Base-by-base conservation (phyloP, 2,113 vertebrate genomes). In the Saccopteryx leptura region DNA sequence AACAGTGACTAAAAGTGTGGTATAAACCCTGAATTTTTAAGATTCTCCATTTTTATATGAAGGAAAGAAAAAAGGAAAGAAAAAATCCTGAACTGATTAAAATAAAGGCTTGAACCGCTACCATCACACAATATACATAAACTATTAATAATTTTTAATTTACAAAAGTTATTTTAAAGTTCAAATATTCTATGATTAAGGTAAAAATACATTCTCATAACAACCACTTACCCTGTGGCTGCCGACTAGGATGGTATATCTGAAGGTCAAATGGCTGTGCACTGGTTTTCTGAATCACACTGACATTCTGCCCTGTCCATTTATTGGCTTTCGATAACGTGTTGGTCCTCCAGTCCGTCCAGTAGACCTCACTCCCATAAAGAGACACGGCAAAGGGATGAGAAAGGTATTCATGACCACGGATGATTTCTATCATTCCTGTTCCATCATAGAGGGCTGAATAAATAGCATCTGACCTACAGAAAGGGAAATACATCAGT, bases 331-430 rank as follows among this genome's bases (percentile, higher is more conserved):
- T 99, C 33, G 99, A 99, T 74, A 99, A 98, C 5, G 99, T 99
- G 86, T 99, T 99, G n/a, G 99, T 99, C 96, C 99, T 98, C 99
- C 99, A 99, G 81, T 99, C 99, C 3, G 99, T 99, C 99, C 99
- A 99, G 94, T 99, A 99, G 5, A 99, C 99, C 58, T 99, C 99
- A 95, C 99, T 99, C 93, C 99, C 99, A 84, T 99, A 99, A 2
- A 99, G 98, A 92, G 99, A 99, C 65, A 99, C 99, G 13, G 99
- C 99, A 95, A 99, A 99, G 12, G 99, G 99, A 96, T 99, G 99
- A 46, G 99, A 99, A 91, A 99, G 99, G 95, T 99, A 99, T 81
- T 99, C 99, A 12, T 99, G 99, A 79, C 99, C 99, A 81, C 98
- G 97, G 61, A 99, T 99, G 96, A 99, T 99, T 98, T 99, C 99